Evolutionary conservation across 2,888 invertebrate species (phyloP).

Genomic region (Tanypteryx hageni): DNA sequence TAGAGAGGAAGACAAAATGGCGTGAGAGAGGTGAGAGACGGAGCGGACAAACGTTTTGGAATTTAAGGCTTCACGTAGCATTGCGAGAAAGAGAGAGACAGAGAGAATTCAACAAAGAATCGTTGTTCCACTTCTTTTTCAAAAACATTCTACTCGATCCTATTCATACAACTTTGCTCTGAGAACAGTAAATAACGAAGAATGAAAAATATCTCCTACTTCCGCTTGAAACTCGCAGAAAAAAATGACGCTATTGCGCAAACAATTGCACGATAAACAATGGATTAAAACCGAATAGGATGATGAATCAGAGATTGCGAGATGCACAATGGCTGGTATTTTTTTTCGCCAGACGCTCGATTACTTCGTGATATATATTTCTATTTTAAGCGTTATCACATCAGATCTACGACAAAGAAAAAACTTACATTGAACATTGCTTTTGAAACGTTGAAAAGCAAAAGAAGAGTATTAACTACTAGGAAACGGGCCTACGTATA

Average conservation of each 20-base stretch:
- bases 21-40: no score
- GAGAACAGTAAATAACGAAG: not conserved
- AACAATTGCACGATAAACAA: not conserved
- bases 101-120: not conserved
- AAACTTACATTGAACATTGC: no score
- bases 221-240: not conserved
- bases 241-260: not conserved
- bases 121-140: not conserved
- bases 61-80: not conserved
- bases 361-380: not conserved
- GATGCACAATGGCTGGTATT: not conserved
- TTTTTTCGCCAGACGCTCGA: not conserved
- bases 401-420: no score
- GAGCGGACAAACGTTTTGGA: not conserved
- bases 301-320: not conserved
- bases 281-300: not conserved
- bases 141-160: not conserved
- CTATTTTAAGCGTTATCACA: no score
- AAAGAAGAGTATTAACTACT: no score
- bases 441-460: no score
- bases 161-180: not conserved
- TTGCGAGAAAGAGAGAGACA: not conserved
- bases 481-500: no score
- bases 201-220: not conserved
- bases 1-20: no score